Base-by-base conservation (phyloP, 2,888 invertebrate species). In the Glaucopsyche alexis region DNA sequence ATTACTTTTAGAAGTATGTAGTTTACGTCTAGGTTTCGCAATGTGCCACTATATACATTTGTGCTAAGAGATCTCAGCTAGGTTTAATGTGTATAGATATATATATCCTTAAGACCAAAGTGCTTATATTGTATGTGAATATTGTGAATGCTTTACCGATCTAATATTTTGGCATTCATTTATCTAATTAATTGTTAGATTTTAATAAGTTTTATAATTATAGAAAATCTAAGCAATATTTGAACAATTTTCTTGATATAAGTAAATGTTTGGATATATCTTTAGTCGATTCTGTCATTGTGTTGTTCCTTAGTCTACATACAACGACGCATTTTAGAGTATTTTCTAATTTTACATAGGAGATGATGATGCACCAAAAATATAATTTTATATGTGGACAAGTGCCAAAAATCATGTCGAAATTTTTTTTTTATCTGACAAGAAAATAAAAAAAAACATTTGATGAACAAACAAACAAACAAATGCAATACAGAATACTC, bases 141-240 rank as follows among this genome's bases (percentile, higher is more conserved):
- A 16, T 47, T 55, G 40, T 67, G 55, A 40, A 69, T 74, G 64
- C 29, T 66, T 72, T 66, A 60, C 50, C 29, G 73, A 60, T 73
- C 66, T 73, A 55, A 52, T 71, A 65, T 80, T 75, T 79, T 71
- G 78, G 84, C 83, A 84, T 86, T 85, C 76, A 78, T 81, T 76
- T 73, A 76, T 81, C 80, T 81, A 75, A 74, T 78, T 81, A 75
- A 74, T 78, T 80, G 81, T 81, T 65, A 70, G 79, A 81, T 78
- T 82, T 78, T 78, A 78, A 78, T 83, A 80, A 82, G 77, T 81
- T 80, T 82, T 79, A 78, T 84, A 84, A 81, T 81, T 84, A 83
- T 84, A 85, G 78, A 83, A 83, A 84, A 80, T 82, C 77, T 86
- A 89, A 91, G 91, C 89, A 91, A 91, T 90, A 91, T 83, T 83